Percentiles rank a stretch among this genome's conserved stretches.
Conservation (phyloP, 2,113 vertebrate genomes). For the Elanoides forficatus region DNA sequence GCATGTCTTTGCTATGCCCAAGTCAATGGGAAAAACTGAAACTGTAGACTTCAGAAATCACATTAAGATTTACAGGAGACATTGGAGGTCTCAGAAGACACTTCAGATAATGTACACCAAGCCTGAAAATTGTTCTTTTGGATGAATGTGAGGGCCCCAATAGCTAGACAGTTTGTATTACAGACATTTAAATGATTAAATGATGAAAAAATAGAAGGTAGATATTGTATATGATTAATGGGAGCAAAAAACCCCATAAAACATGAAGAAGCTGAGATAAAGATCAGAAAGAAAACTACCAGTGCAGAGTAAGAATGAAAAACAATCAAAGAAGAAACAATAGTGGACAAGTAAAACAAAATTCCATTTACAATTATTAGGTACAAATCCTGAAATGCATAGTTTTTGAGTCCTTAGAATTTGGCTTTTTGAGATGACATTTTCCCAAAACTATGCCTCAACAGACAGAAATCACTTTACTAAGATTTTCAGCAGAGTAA, state of each 20-base stretch:
- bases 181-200: background rate
- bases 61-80: background rate
- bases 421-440: background rate
- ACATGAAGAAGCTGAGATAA: background rate
- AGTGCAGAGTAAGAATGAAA: background rate
- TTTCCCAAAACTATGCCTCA: background rate
- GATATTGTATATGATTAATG: constrained; percentile 9
- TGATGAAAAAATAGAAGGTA: background rate
- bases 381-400: background rate
- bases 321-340: background rate
- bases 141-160: background rate
- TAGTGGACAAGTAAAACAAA: background rate
- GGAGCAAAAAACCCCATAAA: background rate
- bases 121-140: background rate
- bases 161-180: background rate
- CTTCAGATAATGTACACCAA: background rate
- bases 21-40: background rate
- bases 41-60: background rate
- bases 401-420: background rate
- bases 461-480: background rate
- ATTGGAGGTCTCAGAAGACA: background rate
- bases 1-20: background rate
- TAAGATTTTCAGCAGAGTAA: background rate
- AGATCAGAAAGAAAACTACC: background rate
- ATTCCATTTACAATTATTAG: background rate